Conservation (phyloP, 2,888 invertebrate genomes). For the Apodemia duryi region DNA sequence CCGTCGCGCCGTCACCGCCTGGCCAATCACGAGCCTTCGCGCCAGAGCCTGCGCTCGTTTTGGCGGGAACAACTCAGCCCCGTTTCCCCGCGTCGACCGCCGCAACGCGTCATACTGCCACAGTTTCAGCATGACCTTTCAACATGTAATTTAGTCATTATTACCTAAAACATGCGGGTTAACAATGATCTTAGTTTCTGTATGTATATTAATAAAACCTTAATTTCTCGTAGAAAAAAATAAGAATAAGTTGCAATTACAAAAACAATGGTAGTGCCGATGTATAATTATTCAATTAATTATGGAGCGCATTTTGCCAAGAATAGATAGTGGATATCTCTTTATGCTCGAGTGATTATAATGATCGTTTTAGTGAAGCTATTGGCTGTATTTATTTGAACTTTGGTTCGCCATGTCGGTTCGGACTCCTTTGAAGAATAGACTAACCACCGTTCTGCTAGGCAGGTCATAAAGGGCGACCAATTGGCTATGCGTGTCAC, state of each 20-base stretch:
- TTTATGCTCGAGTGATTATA: slow-evolving; percentile 44
- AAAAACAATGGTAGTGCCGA: slow-evolving; percentile 35
- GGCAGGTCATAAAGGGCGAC: too few species aligned
- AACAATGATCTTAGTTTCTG: slow-evolving; percentile 15
- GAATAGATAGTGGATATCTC: slow-evolving; percentile 46
- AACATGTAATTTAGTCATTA: slow-evolving; percentile 31
- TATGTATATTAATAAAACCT: slow-evolving; percentile 19
- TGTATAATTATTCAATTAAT: slow-evolving; percentile 31
- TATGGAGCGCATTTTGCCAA: slow-evolving; percentile 35
- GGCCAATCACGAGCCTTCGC: slow-evolving; percentile 71
- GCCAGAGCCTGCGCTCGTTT: slow-evolving; percentile 75
- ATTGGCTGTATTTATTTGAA: slow-evolving; percentile 3
- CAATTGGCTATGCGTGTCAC: too few species aligned
- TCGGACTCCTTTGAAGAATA: too few species aligned
- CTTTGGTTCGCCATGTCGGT: too few species aligned
- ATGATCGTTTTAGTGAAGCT: background rate
- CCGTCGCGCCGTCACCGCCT: slow-evolving; percentile 55
- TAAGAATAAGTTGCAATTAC: slow-evolving; percentile 24
- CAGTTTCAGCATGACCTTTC: slow-evolving; percentile 45
- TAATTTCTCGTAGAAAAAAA: slow-evolving; percentile 14
- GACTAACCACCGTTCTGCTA: too few species aligned
- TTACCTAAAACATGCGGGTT: slow-evolving; percentile 26
- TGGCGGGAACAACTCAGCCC: slow-evolving; percentile 57
- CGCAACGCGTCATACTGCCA: slow-evolving; percentile 39
- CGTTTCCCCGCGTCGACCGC: slow-evolving; percentile 46